These are phyloP conservation scores for Penaeus vannamei DNA, from an alignment of 1,140 invertebrate species.

Conservation along the genomic window DNA sequence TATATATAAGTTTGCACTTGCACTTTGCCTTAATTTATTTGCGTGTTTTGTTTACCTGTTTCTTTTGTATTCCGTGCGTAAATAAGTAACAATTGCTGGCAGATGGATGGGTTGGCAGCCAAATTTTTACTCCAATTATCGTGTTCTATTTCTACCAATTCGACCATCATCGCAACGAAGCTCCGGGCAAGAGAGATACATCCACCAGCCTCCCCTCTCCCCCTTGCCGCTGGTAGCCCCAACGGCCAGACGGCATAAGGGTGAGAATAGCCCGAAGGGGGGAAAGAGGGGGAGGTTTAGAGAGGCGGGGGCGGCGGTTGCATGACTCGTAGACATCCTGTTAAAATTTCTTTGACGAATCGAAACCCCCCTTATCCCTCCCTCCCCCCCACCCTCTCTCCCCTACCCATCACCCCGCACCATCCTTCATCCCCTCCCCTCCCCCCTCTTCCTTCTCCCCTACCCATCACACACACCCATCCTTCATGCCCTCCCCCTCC, in stretches of 20 bases:
- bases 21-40: neutral
- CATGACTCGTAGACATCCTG: conserved; percentile 51
- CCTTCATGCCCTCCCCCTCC: too few species aligned
- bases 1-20: neutral
- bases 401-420: too few species aligned
- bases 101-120: too few species aligned
- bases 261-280: neutral
- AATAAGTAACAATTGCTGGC: too few species aligned
- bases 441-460: neutral
- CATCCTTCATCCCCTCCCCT: too few species aligned
- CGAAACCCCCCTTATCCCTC: neutral
- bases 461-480: too few species aligned
- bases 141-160: conserved; percentile 21
- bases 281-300: neutral
- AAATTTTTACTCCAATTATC: neutral
- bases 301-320: conserved; percentile 21
- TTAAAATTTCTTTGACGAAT: conserved; percentile 41
- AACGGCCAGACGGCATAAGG: neutral
- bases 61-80: too few species aligned
- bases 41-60: too few species aligned
- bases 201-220: neutral
- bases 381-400: too few species aligned
- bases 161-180: neutral
- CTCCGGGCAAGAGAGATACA: too few species aligned
- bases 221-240: neutral